These are phyloP conservation scores for Gymnorhina tibicen DNA, from an alignment of 2,113 vertebrate species.

Conservation along the genomic window DNA sequence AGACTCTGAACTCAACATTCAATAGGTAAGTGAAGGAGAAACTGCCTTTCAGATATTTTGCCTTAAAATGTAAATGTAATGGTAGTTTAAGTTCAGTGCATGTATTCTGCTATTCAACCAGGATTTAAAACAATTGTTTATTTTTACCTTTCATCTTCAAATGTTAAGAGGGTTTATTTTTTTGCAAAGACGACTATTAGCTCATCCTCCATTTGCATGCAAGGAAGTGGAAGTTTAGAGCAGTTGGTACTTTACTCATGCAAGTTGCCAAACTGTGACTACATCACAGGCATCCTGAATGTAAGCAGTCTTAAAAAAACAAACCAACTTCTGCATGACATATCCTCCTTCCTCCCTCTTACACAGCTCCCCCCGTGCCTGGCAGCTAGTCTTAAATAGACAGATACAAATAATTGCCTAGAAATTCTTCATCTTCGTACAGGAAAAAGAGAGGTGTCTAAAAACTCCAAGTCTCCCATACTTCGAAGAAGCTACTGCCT, in stretches of 20 bases:
- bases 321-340: not conserved
- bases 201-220: not conserved
- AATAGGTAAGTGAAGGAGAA: slow-evolving; percentile 36
- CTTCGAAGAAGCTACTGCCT: not conserved
- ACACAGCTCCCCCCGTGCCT: not conserved
- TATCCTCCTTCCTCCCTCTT: not conserved
- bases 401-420: not conserved
- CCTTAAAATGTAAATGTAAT: slow-evolving; percentile 33
- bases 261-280: not conserved
- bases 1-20: slow-evolving; percentile 27
- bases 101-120: slow-evolving; percentile 7
- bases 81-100: slow-evolving; percentile 10
- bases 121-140: slow-evolving; percentile 48
- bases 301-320: not conserved
- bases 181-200: not conserved
- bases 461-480: not conserved
- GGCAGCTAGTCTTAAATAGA: not conserved
- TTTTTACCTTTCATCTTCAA: slow-evolving; percentile 37
- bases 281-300: not conserved
- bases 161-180: not conserved
- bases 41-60: slow-evolving; percentile 15
- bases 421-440: not conserved
- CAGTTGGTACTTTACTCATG: not conserved
- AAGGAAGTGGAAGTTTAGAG: slow-evolving; percentile 29
- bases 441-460: not conserved